Evolutionary conservation across 2,113 vertebrate genomes (phyloP).

Genomic region (Gymnarchus niloticus): DNA sequence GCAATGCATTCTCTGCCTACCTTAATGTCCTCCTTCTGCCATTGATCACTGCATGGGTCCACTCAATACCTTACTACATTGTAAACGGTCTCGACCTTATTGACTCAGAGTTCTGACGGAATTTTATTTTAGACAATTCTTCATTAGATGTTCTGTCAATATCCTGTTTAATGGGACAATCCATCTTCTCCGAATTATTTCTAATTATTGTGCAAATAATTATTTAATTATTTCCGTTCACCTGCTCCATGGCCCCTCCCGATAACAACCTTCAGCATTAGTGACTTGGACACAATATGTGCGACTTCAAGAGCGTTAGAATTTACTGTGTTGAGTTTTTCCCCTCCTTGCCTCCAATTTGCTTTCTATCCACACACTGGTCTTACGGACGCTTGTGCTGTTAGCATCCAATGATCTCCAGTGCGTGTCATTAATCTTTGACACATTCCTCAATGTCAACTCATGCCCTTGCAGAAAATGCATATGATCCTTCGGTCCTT

Average conservation of each 20-base stretch:
- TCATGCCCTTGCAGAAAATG: too few species aligned
- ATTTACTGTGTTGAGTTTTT: neutral
- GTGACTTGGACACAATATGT: too few species aligned
- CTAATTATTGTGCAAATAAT: neutral
- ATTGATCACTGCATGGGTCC: constrained; percentile 37
- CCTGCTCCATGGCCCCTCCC: neutral
- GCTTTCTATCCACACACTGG: neutral
- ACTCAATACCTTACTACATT: constrained; percentile 74
- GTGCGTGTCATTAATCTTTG: neutral
- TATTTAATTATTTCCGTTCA: too few species aligned
- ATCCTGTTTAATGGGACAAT: neutral
- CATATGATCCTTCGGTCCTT: neutral
- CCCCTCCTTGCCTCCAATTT: neutral
- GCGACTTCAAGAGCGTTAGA: too few species aligned
- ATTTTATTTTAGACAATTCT: constrained; percentile 52
- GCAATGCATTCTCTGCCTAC: constrained; percentile 57
- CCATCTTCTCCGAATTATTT: neutral
- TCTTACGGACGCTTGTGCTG: neutral
- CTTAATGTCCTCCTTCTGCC: constrained; percentile 86
- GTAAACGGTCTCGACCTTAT: constrained; percentile 80
- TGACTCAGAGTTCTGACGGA: too few species aligned
- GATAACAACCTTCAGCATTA: neutral
- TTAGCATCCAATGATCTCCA: neutral
- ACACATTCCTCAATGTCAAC: too few species aligned
- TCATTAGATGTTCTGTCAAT: neutral